Percentiles rank a stretch among this genome's conserved stretches.
Evolutionary conservation across 2,797 vertebrate species (phyloP).

Genomic region (Myiotriccus ornatus): DNA sequence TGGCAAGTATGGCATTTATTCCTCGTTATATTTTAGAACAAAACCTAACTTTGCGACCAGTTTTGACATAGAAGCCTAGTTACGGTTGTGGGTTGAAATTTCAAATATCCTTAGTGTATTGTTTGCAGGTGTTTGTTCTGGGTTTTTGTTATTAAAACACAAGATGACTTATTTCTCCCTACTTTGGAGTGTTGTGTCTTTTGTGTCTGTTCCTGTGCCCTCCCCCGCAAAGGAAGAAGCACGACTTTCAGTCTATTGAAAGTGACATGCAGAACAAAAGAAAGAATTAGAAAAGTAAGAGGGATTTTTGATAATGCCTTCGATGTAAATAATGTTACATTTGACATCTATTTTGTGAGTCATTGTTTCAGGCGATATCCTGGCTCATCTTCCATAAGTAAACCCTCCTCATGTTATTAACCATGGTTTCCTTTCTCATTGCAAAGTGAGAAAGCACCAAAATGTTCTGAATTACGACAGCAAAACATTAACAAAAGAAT

Average conservation of each 20-base stretch:
- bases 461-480: neutral
- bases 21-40: neutral
- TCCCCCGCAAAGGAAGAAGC: neutral
- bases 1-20: neutral
- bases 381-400: neutral
- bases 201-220: neutral
- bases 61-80: neutral
- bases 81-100: neutral
- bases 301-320: neutral
- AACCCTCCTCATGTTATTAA: neutral
- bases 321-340: neutral
- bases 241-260: neutral
- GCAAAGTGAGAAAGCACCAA: neutral
- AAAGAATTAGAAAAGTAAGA: neutral
- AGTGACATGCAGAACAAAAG: neutral
- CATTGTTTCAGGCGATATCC: neutral
- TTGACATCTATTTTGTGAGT: neutral
- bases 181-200: neutral
- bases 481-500: neutral
- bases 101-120: neutral
- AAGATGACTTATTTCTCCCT: neutral
- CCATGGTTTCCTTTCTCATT: neutral
- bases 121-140: neutral
- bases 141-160: neutral
- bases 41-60: neutral